phyloP scores from a whole-genome alignment of 2,797 vertebrate genomes.

The Cyclopterus lumpus region DNA sequence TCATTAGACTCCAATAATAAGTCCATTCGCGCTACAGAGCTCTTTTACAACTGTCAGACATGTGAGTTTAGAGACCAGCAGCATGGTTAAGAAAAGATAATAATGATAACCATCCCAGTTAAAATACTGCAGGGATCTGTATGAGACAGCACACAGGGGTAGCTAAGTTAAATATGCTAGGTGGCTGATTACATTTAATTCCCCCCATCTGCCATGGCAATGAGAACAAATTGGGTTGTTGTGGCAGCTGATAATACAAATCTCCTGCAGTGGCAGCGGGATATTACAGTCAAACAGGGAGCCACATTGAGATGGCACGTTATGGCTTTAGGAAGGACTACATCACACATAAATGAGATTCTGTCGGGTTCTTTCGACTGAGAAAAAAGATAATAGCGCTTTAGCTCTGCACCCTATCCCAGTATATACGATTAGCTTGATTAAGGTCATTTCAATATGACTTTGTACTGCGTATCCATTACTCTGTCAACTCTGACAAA shows the following conservation, averaged over 20 bases:
- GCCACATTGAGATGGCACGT: conserved; percentile 63
- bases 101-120: conserved; percentile 59
- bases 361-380: conserved; percentile 68
- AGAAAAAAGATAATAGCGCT: conserved; percentile 76
- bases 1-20: conserved; percentile 40
- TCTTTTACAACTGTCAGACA: conserved; percentile 40
- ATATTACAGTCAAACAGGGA: conserved; percentile 72
- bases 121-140: conserved; percentile 54
- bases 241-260: conserved; percentile 76
- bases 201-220: conserved; percentile 62
- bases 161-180: conserved; percentile 77
- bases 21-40: conserved; percentile 30
- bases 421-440: conserved; percentile 67
- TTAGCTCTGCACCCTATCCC: conserved; percentile 51
- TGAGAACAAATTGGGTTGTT: conserved; percentile 79
- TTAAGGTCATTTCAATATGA: conserved; percentile 82
- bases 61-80: conserved; percentile 44
- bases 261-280: conserved; percentile 57
- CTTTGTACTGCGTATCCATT: conserved; percentile 76
- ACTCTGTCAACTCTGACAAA: conserved; percentile 60
- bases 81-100: conserved; percentile 60
- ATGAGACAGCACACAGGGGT: conserved; percentile 64
- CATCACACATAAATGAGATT: conserved; percentile 75
- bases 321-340: conserved; percentile 66
- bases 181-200: conserved; percentile 77